These are phyloP conservation scores for Gandaritis pyraliata DNA, from an alignment of 2,888 invertebrate genomes.

Conservation along the genomic window DNA sequence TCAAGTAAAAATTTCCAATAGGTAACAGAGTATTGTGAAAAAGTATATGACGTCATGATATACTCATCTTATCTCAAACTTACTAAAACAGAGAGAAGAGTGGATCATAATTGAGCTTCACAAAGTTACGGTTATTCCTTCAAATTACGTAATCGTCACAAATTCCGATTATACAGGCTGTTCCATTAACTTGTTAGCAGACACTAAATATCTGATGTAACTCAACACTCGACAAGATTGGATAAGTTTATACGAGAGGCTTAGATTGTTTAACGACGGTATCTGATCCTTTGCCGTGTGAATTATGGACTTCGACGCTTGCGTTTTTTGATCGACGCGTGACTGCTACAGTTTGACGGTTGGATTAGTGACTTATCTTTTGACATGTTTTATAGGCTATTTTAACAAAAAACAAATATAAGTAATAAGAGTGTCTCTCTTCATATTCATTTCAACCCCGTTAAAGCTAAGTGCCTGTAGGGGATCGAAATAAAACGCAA, in stretches of 20 bases:
- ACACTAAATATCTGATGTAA: conserved; percentile 36
- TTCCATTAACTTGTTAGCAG: conserved; percentile 40
- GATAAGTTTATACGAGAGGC: conserved; percentile 44
- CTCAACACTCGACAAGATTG: conserved; percentile 39
- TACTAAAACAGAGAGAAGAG: background rate
- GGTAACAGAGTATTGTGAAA: too few species aligned
- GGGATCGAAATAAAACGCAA: too few species aligned
- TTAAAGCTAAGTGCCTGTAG: too few species aligned
- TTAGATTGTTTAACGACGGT: conserved; percentile 40
- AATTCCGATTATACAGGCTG: conserved; percentile 28
- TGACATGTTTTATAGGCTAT: too few species aligned
- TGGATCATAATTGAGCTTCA: conserved; percentile 14
- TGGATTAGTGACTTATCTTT: too few species aligned
- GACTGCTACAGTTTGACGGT: background rate
- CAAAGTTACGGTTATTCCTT: conserved; percentile 20
- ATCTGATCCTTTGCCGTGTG: conserved; percentile 17
- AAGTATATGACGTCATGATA: too few species aligned
- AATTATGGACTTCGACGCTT: conserved; percentile 7
- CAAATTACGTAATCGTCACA: conserved; percentile 22
- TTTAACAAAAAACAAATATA: too few species aligned
- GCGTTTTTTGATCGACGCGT: background rate
- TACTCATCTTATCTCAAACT: background rate
- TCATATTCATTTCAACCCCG: too few species aligned
- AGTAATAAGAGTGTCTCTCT: too few species aligned
- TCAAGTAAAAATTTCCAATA: too few species aligned